These are phyloP conservation scores for Shargacucullia verbasci DNA, from an alignment of 2,888 invertebrate genomes.

Conservation along the genomic window DNA sequence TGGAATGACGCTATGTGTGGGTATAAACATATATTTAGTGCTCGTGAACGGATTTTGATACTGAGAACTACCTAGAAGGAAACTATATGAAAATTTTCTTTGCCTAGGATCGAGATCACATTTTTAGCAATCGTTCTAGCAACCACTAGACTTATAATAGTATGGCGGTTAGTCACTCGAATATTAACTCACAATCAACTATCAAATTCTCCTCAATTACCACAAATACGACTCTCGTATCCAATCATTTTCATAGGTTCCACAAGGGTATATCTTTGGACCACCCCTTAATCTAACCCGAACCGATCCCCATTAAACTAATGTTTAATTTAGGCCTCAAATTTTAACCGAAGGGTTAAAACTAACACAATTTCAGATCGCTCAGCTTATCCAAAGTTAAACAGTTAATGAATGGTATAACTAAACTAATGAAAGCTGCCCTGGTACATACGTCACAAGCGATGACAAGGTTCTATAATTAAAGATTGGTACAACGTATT, in stretches of 20 bases:
- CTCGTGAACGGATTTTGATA: too few species aligned
- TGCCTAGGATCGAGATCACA: too few species aligned
- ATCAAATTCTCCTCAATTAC: constrained; percentile 3
- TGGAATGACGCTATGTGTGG: too few species aligned
- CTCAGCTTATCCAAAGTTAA: constrained; percentile 50
- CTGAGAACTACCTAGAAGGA: too few species aligned
- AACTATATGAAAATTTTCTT: too few species aligned
- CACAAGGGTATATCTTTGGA: constrained; percentile 30
- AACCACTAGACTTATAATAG: too few species aligned
- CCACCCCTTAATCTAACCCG: constrained; percentile 33
- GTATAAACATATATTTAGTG: too few species aligned
- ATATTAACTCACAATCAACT: background rate
- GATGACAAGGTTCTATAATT: constrained; percentile 35
- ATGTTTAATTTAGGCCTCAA: constrained; percentile 38
- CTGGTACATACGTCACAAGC: constrained; percentile 24
- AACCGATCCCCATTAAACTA: constrained; percentile 45
- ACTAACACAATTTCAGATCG: constrained; percentile 48
- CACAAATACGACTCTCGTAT: constrained; percentile 18
- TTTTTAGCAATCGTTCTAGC: too few species aligned
- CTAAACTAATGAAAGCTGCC: constrained; percentile 47
- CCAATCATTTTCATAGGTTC: constrained; percentile 16
- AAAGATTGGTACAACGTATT: constrained; percentile 9
- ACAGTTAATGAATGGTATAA: constrained; percentile 48
- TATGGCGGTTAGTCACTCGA: background rate
- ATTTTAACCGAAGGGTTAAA: constrained; percentile 49